phyloP scores from a whole-genome alignment of 2,113 vertebrate genomes.

The Mixornis gularis region DNA sequence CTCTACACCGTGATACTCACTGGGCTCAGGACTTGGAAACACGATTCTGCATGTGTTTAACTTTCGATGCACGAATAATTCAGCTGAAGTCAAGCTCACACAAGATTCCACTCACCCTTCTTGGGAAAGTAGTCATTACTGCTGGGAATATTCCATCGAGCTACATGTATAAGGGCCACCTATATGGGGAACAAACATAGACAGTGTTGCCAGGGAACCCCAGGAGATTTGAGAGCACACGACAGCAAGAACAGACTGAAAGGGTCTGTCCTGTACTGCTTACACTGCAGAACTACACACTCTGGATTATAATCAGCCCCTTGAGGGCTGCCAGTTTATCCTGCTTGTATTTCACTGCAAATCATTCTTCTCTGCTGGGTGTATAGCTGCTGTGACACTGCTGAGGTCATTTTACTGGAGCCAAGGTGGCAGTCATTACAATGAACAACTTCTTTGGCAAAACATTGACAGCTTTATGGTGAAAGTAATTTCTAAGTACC shows the following conservation, averaged over 20 bases:
- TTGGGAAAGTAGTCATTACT: conserved; percentile 8
- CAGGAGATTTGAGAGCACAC: not conserved
- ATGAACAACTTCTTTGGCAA: not conserved
- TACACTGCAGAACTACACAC: not conserved
- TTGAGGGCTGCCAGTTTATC: conserved; percentile 5
- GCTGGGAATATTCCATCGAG: not conserved
- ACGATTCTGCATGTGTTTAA: not conserved
- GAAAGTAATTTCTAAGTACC: not conserved
- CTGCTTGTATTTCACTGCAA: not conserved
- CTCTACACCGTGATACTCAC: not conserved
- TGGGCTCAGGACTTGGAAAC: not conserved
- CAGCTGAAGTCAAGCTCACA: not conserved
- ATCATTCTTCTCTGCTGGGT: not conserved
- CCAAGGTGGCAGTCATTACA: not conserved
- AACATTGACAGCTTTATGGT: not conserved
- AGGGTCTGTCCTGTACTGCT: conserved; percentile 18
- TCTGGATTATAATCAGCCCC: conserved; percentile 8
- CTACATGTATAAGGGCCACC: not conserved
- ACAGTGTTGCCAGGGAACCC: not conserved
- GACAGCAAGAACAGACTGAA: conserved; percentile 8
- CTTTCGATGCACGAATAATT: not conserved
- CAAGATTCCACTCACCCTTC: not conserved
- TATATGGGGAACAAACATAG: not conserved
- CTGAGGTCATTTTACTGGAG: not conserved
- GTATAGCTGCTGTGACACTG: not conserved